A percentile compares a stretch with the other conserved stretches of the same genome.
Conservation (phyloP, 2,113 vertebrate genomes). For the Aplodontia rufa region DNA sequence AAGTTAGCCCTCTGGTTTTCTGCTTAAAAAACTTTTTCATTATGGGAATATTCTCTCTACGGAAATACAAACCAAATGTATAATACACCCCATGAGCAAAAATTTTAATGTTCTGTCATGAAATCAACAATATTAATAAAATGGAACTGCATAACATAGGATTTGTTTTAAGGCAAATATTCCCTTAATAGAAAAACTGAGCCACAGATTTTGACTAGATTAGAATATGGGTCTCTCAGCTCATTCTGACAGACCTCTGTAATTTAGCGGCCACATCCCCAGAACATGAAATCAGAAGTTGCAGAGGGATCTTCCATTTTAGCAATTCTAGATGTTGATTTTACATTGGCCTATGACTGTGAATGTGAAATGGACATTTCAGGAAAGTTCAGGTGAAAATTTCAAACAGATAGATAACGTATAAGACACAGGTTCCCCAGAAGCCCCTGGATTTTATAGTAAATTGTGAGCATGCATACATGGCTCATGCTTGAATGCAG, state of each 20-base stretch:
- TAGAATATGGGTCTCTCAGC: neutral
- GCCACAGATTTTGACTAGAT: neutral
- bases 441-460: neutral
- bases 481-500: neutral
- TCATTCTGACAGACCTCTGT: neutral
- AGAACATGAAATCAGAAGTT: constrained; percentile 15
- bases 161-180: constrained; percentile 37
- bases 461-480: neutral
- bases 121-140: constrained; percentile 45
- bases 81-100: neutral
- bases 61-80: neutral
- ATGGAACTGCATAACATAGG: neutral
- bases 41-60: neutral
- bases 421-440: neutral
- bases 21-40: constrained; percentile 22
- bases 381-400: neutral
- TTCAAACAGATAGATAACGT: neutral
- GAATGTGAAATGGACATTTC: constrained; percentile 29
- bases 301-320: neutral
- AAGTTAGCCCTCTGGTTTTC: constrained; percentile 26
- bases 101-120: neutral
- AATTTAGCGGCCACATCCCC: neutral
- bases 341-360: constrained; percentile 16
- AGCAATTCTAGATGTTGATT: neutral
- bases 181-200: constrained; percentile 28